phyloP scores from a whole-genome alignment of 2,113 vertebrate species.

The Tenebrosternarchus preto region DNA sequence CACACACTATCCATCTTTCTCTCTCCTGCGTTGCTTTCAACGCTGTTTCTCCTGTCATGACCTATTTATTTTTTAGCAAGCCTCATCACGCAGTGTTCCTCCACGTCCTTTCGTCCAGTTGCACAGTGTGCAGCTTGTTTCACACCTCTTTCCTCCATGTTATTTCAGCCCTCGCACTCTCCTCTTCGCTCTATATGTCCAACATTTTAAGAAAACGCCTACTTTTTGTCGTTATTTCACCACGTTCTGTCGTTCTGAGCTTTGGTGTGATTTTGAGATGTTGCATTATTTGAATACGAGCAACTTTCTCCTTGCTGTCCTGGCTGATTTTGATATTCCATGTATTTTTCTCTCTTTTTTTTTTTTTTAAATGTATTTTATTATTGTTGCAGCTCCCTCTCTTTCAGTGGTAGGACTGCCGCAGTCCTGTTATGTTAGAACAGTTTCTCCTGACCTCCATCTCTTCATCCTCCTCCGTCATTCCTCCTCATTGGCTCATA shows the following conservation, averaged over 20 bases:
- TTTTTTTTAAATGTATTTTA: neutral
- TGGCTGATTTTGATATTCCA: neutral
- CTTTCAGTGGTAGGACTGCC: neutral
- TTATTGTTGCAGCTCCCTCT: too few relatives aligned
- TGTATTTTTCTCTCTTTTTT: neutral
- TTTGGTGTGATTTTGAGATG: neutral
- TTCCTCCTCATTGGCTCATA: conserved; percentile 4
- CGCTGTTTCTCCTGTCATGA: conserved; percentile 39
- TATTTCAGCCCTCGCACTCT: neutral
- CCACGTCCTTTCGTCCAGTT: neutral
- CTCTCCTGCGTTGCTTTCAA: neutral
- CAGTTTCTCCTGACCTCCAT: conserved; percentile 7
- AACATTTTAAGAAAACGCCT: too few relatives aligned
- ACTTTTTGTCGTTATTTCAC: neutral
- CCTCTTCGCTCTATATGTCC: neutral
- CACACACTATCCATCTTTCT: neutral
- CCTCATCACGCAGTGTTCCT: conserved; percentile 24
- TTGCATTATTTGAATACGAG: neutral
- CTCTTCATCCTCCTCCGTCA: conserved; percentile 10
- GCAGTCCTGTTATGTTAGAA: neutral
- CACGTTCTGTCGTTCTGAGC: too few relatives aligned
- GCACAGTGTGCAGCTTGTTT: conserved; percentile 25
- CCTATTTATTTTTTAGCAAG: conserved; percentile 49
- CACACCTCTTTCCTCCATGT: neutral
- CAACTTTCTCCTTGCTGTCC: neutral